A percentile compares a stretch with the other conserved stretches of the same genome.
Conservation (phyloP, 64 coral and sea anemone species). For the Orbicella faveolata region DNA sequence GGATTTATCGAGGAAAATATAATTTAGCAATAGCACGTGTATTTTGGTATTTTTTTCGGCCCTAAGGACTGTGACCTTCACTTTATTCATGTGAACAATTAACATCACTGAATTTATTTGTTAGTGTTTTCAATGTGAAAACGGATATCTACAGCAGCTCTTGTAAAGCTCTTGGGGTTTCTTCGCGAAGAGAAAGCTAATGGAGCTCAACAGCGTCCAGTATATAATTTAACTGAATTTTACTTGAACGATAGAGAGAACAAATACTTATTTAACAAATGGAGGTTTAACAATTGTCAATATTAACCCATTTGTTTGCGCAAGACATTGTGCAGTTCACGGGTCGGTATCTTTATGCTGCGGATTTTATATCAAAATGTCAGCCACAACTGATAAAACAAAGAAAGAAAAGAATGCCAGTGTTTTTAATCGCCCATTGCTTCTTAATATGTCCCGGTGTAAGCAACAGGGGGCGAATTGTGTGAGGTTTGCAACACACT, state of each 20-base stretch:
- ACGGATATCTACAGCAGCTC: neutral
- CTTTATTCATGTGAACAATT: neutral
- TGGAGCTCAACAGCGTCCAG: neutral
- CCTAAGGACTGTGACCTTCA: neutral
- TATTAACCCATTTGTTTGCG: conserved; percentile 14
- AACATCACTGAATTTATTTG: conserved; percentile 1
- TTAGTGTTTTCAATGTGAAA: neutral
- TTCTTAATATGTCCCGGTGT: neutral
- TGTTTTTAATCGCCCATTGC: neutral
- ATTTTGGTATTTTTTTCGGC: neutral
- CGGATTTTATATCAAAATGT: conserved; percentile 10
- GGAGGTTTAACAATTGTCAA: conserved; percentile 27
- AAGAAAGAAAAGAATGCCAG: neutral
- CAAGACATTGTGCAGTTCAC: neutral
- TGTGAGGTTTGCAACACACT: neutral
- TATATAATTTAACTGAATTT: neutral
- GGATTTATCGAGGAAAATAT: neutral
- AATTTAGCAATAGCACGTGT: neutral
- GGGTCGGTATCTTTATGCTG: neutral
- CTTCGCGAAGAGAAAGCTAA: neutral
- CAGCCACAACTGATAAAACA: conserved; percentile 19
- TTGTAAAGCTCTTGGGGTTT: conserved; percentile 11
- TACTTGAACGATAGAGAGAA: neutral
- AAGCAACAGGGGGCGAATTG: neutral
- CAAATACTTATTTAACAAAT: conserved; percentile 6